Base-by-base conservation (phyloP, 2,113 vertebrate genomes). In the Mobula birostris region DNA sequence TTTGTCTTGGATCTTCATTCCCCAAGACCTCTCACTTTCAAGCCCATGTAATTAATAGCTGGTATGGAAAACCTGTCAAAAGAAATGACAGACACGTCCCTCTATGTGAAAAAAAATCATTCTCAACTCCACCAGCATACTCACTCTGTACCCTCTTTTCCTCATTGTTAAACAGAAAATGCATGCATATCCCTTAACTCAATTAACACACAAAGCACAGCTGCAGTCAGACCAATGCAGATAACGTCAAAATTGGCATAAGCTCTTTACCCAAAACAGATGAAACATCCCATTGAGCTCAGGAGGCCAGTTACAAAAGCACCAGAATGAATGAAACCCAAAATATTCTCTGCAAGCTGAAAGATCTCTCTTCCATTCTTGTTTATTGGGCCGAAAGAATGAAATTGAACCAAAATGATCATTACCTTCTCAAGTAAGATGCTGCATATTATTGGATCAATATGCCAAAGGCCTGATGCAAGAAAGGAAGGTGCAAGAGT, bases 281-380 rank as follows among this genome's bases (percentile, higher is more conserved):
- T 77, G 19, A 56, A 24, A 56, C 74, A 88, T 17, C 78, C 72
- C 93, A 85, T 72, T 78, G 66, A 87, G 63, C 92, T 61, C 61
- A 19, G 66, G 12, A 79, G 83, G 94, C 95, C 61, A 76, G 87
- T 82, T 29, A 88, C 94, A 94, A 88, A 88, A 88, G n/a, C 61
- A 80, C 93, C 94, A 92, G 94, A 74, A 94, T 58, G 79, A 94
- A 94, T 83, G 56, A 88, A 93, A 94, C 80, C 94, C 94, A 95
- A 94, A 94, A 94, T 94, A 88, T 94, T 94, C 94, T 24, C 29
- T 8, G n/a, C 56, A 72, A 14, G 77, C 79, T 94, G 29, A 77
- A 93, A 74, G 40, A 94, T 14, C 94, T 82, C 94, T 94, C 90
- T 83, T 27, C n/a, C 19, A 72, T 32, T 92, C 79, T 61, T 93